Evolutionary conservation across 2,888 invertebrate genomes (phyloP).

Genomic region (Glyphotaelius pellucidus): DNA sequence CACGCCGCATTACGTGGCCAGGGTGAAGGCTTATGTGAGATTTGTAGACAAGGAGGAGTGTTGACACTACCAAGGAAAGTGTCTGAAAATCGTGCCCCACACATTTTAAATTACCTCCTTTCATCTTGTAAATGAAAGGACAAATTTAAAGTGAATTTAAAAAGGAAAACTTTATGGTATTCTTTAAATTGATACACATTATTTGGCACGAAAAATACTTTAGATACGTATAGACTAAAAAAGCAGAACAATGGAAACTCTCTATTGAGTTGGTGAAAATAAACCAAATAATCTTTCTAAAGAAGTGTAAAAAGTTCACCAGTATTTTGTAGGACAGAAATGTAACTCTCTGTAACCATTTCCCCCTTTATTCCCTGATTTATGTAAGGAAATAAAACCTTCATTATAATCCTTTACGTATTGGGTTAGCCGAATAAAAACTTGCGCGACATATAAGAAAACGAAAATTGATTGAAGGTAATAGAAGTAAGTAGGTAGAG

Average conservation of each 20-base stretch:
- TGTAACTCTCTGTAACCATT: background rate
- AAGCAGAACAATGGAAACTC: background rate
- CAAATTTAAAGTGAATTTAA: background rate
- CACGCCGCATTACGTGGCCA: slow-evolving; percentile 22
- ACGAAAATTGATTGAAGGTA: slow-evolving; percentile 48
- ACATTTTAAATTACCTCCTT: slow-evolving; percentile 32
- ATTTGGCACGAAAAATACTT: background rate
- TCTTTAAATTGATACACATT: background rate
- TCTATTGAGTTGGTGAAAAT: background rate
- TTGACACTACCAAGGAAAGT: slow-evolving; percentile 35
- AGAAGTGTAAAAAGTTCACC: background rate
- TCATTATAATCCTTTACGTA: slow-evolving; percentile 9
- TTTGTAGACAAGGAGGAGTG: slow-evolving; percentile 54
- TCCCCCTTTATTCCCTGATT: slow-evolving; percentile 3
- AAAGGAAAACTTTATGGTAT: no score
- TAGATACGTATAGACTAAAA: background rate
- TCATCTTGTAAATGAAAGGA: slow-evolving; percentile 28
- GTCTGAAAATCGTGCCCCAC: slow-evolving; percentile 12
- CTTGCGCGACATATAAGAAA: slow-evolving; percentile 30
- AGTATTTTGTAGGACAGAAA: background rate
- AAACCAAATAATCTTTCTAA: background rate
- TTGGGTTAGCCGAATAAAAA: slow-evolving; percentile 2
- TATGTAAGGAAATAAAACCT: slow-evolving; percentile 2
- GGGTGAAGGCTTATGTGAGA: slow-evolving; percentile 56
- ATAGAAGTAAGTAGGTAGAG: background rate